Evolutionary conservation across 2,888 invertebrate genomes (phyloP).

Genomic region (Caenorhabditis auriculariae): DNA sequence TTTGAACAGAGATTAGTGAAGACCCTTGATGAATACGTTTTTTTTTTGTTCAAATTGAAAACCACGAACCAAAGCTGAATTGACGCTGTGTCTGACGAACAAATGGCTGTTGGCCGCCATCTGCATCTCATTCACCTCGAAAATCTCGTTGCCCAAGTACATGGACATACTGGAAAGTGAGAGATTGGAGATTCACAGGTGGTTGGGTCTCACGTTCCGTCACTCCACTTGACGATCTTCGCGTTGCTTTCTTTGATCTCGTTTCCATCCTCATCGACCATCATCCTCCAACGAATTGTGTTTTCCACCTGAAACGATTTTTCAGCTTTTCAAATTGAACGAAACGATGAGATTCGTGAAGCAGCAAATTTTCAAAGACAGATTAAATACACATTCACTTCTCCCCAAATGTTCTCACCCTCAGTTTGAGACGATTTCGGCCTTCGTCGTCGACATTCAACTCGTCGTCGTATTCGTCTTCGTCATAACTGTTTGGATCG

Average conservation of each 20-base stretch:
- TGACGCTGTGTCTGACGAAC: slow-evolving; percentile 18
- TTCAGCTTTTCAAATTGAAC: not conserved
- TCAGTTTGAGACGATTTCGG: slow-evolving; percentile 74
- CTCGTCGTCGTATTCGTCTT: slow-evolving; percentile 98
- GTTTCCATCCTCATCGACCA: slow-evolving; percentile 72
- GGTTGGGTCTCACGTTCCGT: slow-evolving; percentile 74
- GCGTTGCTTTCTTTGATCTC: slow-evolving; percentile 84
- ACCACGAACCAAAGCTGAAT: not conserved
- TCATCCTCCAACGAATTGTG: slow-evolving; percentile 85
- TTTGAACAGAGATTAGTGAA: not conserved
- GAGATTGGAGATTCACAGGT: too few relatives aligned
- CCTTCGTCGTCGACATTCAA: slow-evolving; percentile 93
- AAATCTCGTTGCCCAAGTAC: slow-evolving; percentile 93
- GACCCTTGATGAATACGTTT: not conserved
- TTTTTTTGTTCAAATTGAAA: not conserved
- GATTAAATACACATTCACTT: slow-evolving; percentile 1
- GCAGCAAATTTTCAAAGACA: not conserved
- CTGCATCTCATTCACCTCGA: slow-evolving; percentile 87
- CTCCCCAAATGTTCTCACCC: slow-evolving; percentile 55
- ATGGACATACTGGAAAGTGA: slow-evolving; percentile 79
- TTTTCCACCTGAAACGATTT: slow-evolving; percentile 78
- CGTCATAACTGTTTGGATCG: slow-evolving; percentile 83
- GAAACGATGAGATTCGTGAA: too few relatives aligned
- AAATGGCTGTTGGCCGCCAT: slow-evolving; percentile 78
- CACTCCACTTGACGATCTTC: slow-evolving; percentile 92